Evolutionary conservation across 1,140 invertebrate species (phyloP), one percentile per base, ranked within the genome.

Genomic region (Conopomorpha cramerella): DNA sequence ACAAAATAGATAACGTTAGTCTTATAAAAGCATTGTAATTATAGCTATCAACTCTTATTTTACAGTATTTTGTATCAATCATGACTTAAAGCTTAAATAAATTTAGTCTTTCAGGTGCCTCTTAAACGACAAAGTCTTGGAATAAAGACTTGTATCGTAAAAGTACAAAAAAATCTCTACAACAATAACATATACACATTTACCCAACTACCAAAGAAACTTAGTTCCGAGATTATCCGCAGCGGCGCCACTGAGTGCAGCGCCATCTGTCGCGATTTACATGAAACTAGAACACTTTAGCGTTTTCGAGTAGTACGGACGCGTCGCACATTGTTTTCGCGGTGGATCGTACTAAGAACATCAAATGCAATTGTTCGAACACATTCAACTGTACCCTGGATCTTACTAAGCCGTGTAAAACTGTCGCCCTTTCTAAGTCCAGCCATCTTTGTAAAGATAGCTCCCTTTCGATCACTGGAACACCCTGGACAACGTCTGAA

Each of bases 271-370:
- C n/a, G n/a, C n/a, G 44, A 38, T 44, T 30, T 45, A 46, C 38
- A 51, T n/a, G n/a, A n/a, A 23, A 39, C 56, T 39, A 76, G 50
- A 67, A 72, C 13, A 76, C 66, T 53, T 70, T 70, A 8, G 71
- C 72, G 35, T 68, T 74, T 44, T 87, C 86, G 8, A 87, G 55
- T 11, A 86, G 66, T n/a, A 86, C 59, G 0, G 87, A 88, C 1
- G 89, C 87, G 48, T 91, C 88, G 40, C 86, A 86, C 82, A 91
- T 89, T 35, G 85, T 85, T 62, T 88, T 89, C 3, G 88, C 85
- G 35, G 85, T 89, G 2, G 89, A 91, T 30, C 88, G 79, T 3
- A 92, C 90, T 45, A 93, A 80, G 63, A 92, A 93, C 54, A 89
- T 80, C 8, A 93, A 62, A 56, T 91, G 90, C 50, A 87, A 86